Conservation (phyloP, 2,888 invertebrate species). For the Carpatolechia fugitivella region DNA sequence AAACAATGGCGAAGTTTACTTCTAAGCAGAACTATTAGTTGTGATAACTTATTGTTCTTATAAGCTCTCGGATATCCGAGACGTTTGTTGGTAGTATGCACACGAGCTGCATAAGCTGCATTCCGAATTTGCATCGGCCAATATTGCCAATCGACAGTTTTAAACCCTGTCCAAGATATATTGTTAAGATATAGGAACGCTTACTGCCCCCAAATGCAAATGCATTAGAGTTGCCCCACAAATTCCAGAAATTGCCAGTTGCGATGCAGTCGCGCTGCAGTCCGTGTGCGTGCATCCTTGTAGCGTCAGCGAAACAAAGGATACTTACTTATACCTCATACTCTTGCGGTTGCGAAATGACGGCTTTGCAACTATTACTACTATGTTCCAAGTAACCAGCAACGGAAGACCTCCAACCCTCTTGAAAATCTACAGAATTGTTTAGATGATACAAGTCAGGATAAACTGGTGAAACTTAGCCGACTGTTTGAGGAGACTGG, state of each 20-base stretch:
- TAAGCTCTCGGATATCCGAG: conserved; percentile 26
- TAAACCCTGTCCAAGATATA: no score
- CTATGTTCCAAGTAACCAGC: conserved; percentile 41
- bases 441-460: conserved; percentile 41
- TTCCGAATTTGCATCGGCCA: no score
- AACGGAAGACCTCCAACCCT: conserved; percentile 33
- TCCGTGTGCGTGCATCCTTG: background rate
- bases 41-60: conserved; percentile 3
- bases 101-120: background rate
- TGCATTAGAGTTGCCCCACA: no score
- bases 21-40: background rate
- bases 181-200: no score
- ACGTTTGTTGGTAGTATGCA: conserved; percentile 26
- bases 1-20: background rate
- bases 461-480: conserved; percentile 42
- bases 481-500: conserved; percentile 43
- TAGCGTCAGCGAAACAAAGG: conserved; percentile 49
- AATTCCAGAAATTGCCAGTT: no score
- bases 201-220: no score
- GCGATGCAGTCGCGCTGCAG: no score
- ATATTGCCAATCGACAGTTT: no score
- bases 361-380: conserved; percentile 55
- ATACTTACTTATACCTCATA: conserved; percentile 53
- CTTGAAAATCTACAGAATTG: conserved; percentile 30
- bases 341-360: conserved; percentile 57